Base-by-base conservation (phyloP, 2,888 invertebrate species). In the Platycnemis pennipes region DNA sequence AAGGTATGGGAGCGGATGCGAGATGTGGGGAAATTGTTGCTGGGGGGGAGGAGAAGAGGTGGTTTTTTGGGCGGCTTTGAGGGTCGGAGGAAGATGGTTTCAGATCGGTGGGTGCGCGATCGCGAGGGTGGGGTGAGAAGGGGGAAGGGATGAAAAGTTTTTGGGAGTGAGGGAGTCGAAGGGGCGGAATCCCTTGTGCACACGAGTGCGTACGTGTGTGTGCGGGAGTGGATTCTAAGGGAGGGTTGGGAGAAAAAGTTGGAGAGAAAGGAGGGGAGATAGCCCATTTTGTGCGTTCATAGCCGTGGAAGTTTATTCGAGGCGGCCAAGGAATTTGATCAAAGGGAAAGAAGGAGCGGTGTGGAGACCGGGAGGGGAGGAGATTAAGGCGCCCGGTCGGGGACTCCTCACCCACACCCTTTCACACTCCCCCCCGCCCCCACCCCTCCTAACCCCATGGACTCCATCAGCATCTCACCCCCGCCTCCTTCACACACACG, bases 301-400 rank as follows among this genome's bases (percentile, higher is more conserved):
- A 63, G 91, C 63, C 56, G 91, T 63, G 69, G 91, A 91, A 91
- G 91, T 63, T 91, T 91, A 91, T 91, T 91, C 91, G 91, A 91
- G 91, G 91, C 91, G 91, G 91, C 45, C 91, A 63, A 91, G 91
- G 91, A 91, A 91, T 91, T 91, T 91, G 91, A 91, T 91, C 91
- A 91, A 91, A 91, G 91, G 91, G 63, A 91, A 69, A 91, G 46
- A 46, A 46, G 87, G 87, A 87, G 86, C 63, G 37, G 37, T 31
- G n/a, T 37, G 87, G 63, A 44, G 91, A 45, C 8, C 63, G 46
- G 87, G 45, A n/a, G 19, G 42, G 87, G 37, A 69, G 91, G 91
- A 91, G 91, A 91, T 91, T 63, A 63, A 91, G 91, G 91, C 91
- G 63, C 91, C 91, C 91, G 91, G 91, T 63, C 45, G 91, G 91